Base-by-base conservation (phyloP, 2,888 invertebrate genomes). In the Ophion ventricosus region DNA sequence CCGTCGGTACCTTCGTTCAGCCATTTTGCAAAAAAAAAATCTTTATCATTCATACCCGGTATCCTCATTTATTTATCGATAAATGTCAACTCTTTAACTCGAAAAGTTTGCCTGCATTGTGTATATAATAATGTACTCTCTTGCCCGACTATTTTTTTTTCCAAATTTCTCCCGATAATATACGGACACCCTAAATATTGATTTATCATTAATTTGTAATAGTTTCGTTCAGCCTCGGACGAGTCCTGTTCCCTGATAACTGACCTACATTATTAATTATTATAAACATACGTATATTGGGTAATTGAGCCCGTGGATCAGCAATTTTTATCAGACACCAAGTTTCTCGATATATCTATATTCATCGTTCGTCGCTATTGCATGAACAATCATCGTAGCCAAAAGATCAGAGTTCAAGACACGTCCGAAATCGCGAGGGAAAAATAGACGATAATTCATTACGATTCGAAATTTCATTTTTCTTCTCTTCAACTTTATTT, bases 391-490 rank as follows among this genome's bases (percentile, higher is more conserved):
- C 40, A 26, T 20, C 67, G 25, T n/a, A 25, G 43, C 20, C n/a
- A 43, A 61, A 29, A 35, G 35, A 17, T 76, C 66, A 76, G 72
- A 72, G 56, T 63, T 23, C 78, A 61, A 82, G 72, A 64, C 75
- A 14, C 75, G 75, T 43, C 72, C 82, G 79, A 76, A 23, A 61
- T 77, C 66, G 82, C 78, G 79, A 83, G 85, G 84, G 85, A 87
- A 87, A 86, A 86, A 87, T 87, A 87, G 87, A 86, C 81, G 84
- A 86, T 86, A 70, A 86, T 86, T 86, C 85, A 83, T 84, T 84
- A 85, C 83, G 74, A 84, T 82, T 85, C 56, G 49, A 81, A 82
- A 75, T 84, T 76, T 83, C 75, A 67, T 23, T 69, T 59, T 54
- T 66, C 49, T 67, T 84, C 76, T 73, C 57, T 63, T 74, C 73